Evolutionary conservation across 2,113 vertebrate species (phyloP).

Genomic region (Rhinopomastus cyanomelas): DNA sequence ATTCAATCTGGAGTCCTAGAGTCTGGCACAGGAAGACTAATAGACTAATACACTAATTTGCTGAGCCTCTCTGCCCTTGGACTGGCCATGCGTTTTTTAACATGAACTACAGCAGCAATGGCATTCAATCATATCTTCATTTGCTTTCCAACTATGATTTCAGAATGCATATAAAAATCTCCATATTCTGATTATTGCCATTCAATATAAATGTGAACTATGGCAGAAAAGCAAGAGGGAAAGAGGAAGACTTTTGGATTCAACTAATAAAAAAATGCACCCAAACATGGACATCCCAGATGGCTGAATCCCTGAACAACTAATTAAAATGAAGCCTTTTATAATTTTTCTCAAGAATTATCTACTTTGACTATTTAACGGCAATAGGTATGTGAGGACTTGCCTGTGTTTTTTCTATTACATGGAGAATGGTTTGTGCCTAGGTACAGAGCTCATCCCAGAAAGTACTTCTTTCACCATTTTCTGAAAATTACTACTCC

Average conservation of each 20-base stretch:
- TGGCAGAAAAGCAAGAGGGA: neutral
- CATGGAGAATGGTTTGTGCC: constrained; percentile 20
- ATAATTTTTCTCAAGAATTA: constrained; percentile 78
- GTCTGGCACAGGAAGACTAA: constrained; percentile 21
- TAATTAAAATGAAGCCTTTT: constrained; percentile 73
- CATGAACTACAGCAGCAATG: constrained; percentile 26
- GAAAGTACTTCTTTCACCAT: constrained; percentile 1
- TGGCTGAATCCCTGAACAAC: constrained; percentile 64
- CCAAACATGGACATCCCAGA: constrained; percentile 58
- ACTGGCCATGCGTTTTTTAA: constrained; percentile 24
- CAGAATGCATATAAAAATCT: constrained; percentile 27
- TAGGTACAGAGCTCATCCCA: neutral
- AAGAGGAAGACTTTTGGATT: neutral
- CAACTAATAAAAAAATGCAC: constrained; percentile 64
- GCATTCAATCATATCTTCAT: constrained; percentile 63
- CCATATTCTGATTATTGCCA: constrained; percentile 44
- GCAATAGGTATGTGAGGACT: constrained; percentile 16
- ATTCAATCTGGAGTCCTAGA: neutral
- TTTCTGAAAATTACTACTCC: neutral
- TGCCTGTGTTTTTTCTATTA: constrained; percentile 2
- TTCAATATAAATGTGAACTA: constrained; percentile 16
- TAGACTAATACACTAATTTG: constrained; percentile 43
- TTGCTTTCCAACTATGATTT: constrained; percentile 41
- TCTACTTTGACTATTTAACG: constrained; percentile 74
- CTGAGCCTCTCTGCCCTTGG: neutral